Evolutionary conservation across 1,140 invertebrate species (phyloP), one percentile per base, ranked within the genome.

Genomic region (Mercenaria mercenaria): DNA sequence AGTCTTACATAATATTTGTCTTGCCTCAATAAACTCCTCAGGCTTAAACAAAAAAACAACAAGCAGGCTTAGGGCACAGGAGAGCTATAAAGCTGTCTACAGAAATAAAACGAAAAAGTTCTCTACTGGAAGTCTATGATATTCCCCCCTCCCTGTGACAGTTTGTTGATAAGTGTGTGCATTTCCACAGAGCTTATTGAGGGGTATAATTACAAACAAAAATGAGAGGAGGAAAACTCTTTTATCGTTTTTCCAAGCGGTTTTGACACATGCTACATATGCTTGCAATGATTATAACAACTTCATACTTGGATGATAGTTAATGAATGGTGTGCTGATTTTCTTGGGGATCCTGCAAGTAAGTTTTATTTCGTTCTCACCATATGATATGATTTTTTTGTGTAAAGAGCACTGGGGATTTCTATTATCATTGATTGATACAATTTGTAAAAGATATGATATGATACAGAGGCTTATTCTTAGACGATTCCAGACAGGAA

Each of bases 261-360:
- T 81, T 81, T 81, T 81, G 79, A 81, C 79, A 81, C 56, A 81
- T 81, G 79, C 29, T 81, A 61, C 56, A 81, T 81, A 29, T 81
- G 47, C 79, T 61, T 34, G 0, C 79, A 56, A 59, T 56, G 50
- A 41, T 61, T 61, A 13, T 61, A 81, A 81, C 79, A 81, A 61
- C 79, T 81, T 81, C 56, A 81, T 81, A 81, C 34, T 41, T n/a
- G 47, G 79, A 56, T 81, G 18, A 34, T 41, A 56, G 56, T 59
- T 59, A 81, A 56, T 81, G 37, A 41, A 52, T 61, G 56, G 79
- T 59, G 47, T 59, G 79, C 50, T 81, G 79, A 81, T 81, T 37
- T 81, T 59, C 74, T 32, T 6, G 32, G 56, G 79, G 56, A 81
- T 59, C 37, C 50, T 6, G 47, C 79, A 81, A 56, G 79, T 81